Evolutionary conservation across 2,888 invertebrate species (phyloP), one percentile per base, ranked within the genome.

Genomic region (Pardosa pseudoannulata): DNA sequence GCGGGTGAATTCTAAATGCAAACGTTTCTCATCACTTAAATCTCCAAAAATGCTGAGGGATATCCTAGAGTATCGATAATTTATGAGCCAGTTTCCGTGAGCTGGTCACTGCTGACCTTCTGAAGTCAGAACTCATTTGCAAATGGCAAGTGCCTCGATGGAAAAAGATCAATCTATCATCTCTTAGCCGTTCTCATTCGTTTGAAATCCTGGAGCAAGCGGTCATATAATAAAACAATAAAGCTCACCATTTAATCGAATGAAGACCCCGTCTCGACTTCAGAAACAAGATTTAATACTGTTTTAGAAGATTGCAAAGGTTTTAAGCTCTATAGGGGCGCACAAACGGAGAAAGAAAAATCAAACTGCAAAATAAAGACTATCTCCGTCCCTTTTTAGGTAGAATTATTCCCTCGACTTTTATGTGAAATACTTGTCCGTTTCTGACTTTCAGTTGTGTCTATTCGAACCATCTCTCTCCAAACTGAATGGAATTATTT

Each of bases 361-460:
- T 65, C 62, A 79, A 80, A 80, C 73, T 73, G 50, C 27, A 75
- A 81, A 75, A 81, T 75, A 81, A 81, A 81, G 75, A n/a, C 81
- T 39, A 80, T 73, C 80, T 73, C 73, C 73, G 80, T 80, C 80
- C 81, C 62, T 81, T 74, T 81, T 75, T n/a, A n/a, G 70, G 68
- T 70, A 27, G 74, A 62, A 70, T 70, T 80, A 80, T 80, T 72
- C 68, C 67, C 46, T 41, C 62, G 56, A 50, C 71, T 82, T 79
- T 82, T 82, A 82, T 82, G 82, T 82, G 75, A 82, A 82, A 82
- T 82, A 71, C 82, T 76, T 82, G 82, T 82, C 82, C 82, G 68
- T 70, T 74, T 23, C 46, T 65, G 46, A 50, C 50, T 65, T 39
- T 39, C 28, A 36, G 68, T 39, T 36, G 36, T 36, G 36, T 36